Evolutionary conservation across 2,797 vertebrate genomes (phyloP).

Genomic region (Hemitrygon akajei): DNA sequence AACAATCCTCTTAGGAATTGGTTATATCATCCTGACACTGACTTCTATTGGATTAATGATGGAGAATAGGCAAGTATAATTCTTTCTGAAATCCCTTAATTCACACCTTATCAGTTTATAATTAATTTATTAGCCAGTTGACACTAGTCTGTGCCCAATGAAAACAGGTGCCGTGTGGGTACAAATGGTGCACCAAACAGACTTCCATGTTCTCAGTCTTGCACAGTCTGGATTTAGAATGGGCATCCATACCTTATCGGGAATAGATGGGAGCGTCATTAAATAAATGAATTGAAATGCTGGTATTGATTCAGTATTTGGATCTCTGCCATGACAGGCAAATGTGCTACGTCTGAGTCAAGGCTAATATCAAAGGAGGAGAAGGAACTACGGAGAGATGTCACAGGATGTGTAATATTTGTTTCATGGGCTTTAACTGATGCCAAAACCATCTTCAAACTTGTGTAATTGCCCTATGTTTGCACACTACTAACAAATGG

Average conservation of each 20-base stretch:
- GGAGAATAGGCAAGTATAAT: slow-evolving; percentile 68
- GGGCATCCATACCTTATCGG: neutral
- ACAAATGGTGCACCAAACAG: neutral
- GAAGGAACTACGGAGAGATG: neutral
- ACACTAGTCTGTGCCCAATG: neutral
- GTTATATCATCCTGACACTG: slow-evolving; percentile 75
- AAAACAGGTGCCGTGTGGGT: neutral
- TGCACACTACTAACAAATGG: neutral
- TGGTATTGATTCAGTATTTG: neutral
- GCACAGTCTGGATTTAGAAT: neutral
- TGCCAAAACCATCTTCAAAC: neutral
- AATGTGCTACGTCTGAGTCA: neutral
- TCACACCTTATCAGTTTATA: neutral
- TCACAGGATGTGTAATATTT: neutral
- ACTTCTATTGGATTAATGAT: slow-evolving; percentile 74
- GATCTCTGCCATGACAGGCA: neutral
- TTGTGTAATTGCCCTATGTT: neutral
- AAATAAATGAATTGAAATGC: neutral
- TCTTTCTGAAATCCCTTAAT: neutral
- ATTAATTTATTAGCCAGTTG: neutral
- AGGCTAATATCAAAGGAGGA: neutral
- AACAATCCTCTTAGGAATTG: slow-evolving; percentile 62
- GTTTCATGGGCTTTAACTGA: no score
- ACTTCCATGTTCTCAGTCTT: neutral
- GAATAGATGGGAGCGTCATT: neutral